phyloP scores from a whole-genome alignment of 2,113 vertebrate genomes.

The Ardeotis arabs region DNA sequence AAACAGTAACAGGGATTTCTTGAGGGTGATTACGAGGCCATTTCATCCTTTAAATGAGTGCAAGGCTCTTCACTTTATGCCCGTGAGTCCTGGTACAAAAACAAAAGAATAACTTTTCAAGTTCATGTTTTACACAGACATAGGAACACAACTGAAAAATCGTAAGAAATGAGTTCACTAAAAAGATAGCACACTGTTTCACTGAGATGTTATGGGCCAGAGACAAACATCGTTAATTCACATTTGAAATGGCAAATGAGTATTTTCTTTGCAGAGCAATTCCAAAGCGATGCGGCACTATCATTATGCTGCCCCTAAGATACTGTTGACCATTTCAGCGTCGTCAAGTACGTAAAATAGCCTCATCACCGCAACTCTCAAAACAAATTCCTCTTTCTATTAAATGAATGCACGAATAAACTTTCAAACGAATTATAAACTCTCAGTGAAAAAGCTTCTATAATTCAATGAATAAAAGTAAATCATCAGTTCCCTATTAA shows the following conservation, averaged over 20 bases:
- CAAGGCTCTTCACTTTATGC: constrained; percentile 46
- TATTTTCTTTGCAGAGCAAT: constrained; percentile 1
- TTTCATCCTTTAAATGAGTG: constrained; percentile 66
- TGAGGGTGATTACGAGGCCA: constrained; percentile 41
- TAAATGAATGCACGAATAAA: background rate
- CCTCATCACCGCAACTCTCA: background rate
- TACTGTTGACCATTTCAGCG: background rate
- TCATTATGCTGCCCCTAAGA: background rate
- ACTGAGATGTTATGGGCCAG: background rate
- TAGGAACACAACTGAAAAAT: background rate
- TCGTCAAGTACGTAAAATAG: background rate
- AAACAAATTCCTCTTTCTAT: background rate
- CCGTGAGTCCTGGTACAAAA: background rate
- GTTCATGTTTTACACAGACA: background rate
- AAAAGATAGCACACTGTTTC: background rate
- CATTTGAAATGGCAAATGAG: background rate
- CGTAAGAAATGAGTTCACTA: background rate
- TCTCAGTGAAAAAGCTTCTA: background rate
- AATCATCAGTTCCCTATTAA: constrained; percentile 37
- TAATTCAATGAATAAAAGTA: background rate
- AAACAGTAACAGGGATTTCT: constrained; percentile 73
- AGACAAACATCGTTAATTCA: background rate
- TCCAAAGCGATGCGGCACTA: background rate
- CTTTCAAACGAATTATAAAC: constrained; percentile 36
- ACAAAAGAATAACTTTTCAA: constrained; percentile 49